A percentile compares a stretch with the other conserved stretches of the same genome.
These are phyloP conservation scores for Aleiodes sp. DNA, from an alignment of 1,140 invertebrate species.

Conservation along the genomic window DNA sequence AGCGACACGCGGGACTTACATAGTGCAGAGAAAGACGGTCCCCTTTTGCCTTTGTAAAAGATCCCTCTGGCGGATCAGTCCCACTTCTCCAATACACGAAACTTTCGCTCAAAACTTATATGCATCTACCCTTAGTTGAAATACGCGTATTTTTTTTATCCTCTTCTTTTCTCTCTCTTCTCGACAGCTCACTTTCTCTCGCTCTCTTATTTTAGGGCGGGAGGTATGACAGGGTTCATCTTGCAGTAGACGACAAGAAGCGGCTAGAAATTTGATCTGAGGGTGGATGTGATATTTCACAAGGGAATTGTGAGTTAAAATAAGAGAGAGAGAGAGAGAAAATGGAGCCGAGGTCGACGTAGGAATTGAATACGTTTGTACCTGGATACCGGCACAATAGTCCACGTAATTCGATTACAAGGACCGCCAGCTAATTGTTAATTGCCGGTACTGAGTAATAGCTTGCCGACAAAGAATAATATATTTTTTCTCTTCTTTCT, in stretches of 20 bases:
- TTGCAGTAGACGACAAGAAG: conserved; percentile 19
- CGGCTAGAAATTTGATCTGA: conserved; percentile 61
- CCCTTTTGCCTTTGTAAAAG: conserved; percentile 62
- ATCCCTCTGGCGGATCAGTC: conserved; percentile 45
- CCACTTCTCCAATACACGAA: no score
- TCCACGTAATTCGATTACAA: conserved; percentile 66
- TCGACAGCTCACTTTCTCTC: background rate
- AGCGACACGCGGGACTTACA: conserved; percentile 37
- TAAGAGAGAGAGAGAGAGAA: conserved; percentile 28
- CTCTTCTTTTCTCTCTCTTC: no score
- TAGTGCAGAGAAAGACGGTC: conserved; percentile 19
- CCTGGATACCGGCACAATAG: conserved; percentile 62
- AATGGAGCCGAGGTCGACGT: conserved; percentile 33
- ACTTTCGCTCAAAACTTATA: conserved; percentile 42
- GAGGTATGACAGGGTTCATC: conserved; percentile 6
- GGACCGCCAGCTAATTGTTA: conserved; percentile 68
- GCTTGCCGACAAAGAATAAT: conserved; percentile 58
- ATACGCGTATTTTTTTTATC: background rate
- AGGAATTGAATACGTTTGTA: conserved; percentile 65
- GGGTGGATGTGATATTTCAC: conserved; percentile 28
- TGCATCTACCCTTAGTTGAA: conserved; percentile 49
- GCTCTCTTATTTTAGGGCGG: conserved; percentile 5
- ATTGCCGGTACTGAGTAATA: conserved; percentile 58
- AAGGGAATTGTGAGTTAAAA: conserved; percentile 23
- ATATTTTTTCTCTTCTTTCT: conserved; percentile 18